Evolutionary conservation across 1,140 invertebrate species (phyloP).

Genomic region (Oppia nitens): DNA sequence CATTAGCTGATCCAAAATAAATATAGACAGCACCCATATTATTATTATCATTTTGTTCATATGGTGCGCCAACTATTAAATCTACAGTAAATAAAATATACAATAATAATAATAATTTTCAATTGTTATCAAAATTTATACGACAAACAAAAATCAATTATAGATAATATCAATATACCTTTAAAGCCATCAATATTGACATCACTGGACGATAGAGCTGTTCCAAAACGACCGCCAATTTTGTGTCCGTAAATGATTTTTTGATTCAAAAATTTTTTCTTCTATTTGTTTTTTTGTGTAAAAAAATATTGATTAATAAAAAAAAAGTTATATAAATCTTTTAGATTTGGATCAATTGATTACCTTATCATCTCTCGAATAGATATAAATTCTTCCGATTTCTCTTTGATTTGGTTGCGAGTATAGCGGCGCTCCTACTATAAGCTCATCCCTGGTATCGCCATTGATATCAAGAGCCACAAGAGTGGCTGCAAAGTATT

Average conservation of each 20-base stretch:
- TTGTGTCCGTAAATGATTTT: too few relatives aligned
- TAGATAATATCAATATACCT: too few relatives aligned
- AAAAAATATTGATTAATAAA: too few relatives aligned
- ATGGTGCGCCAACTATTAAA: constrained; percentile 37
- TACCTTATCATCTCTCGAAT: too few relatives aligned
- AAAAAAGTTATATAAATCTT: too few relatives aligned
- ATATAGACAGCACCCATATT: constrained; percentile 36
- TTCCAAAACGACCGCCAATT: constrained; percentile 35
- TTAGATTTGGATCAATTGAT: too few relatives aligned
- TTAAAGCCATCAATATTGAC: constrained; percentile 34
- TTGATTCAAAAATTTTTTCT: too few relatives aligned
- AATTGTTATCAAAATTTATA: neutral
- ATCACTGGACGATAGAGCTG: constrained; percentile 30
- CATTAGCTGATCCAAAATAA: constrained; percentile 34
- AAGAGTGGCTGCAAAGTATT: constrained; percentile 4
- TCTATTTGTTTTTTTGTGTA: too few relatives aligned
- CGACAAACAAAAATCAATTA: too few relatives aligned
- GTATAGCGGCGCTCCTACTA: constrained; percentile 5
- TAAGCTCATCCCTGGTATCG: neutral
- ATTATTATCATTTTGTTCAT: constrained; percentile 24
- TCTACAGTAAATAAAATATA: constrained; percentile 25
- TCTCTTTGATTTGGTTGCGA: constrained; percentile 1
- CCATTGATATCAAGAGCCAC: neutral
- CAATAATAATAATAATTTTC: neutral
- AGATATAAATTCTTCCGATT: constrained; percentile 5